A percentile compares a stretch with the other conserved stretches of the same genome.
These are phyloP conservation scores for Sycophila texana DNA, from an alignment of 2,888 invertebrate genomes.

Conservation along the genomic window DNA sequence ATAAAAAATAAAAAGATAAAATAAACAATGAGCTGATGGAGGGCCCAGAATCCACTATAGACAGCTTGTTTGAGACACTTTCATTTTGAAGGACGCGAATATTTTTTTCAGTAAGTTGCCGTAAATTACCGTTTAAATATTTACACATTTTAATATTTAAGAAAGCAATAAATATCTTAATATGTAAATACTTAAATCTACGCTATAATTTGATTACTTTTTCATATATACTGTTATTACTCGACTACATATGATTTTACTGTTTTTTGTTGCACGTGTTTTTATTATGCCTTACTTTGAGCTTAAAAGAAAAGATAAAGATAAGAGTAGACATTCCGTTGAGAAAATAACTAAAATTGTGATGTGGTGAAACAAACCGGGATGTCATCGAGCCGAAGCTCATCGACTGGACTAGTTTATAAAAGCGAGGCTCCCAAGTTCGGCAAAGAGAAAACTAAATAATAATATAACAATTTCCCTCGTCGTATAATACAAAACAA, in stretches of 20 bases:
- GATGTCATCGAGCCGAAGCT: conserved; percentile 44
- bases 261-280: conserved; percentile 57
- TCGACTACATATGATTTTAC: conserved; percentile 47
- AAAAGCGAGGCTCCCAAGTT: conserved; percentile 56
- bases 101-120: conserved; percentile 5
- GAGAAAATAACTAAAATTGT: conserved; percentile 37
- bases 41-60: conserved; percentile 58
- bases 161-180: conserved; percentile 43
- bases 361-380: conserved; percentile 47
- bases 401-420: conserved; percentile 52
- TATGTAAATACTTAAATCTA: conserved; percentile 46
- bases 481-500: conserved; percentile 37
- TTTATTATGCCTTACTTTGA: conserved; percentile 54
- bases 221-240: conserved; percentile 48
- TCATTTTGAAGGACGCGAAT: conserved; percentile 48
- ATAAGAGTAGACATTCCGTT: not conserved
- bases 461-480: conserved; percentile 44
- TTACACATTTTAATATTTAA: conserved; percentile 49
- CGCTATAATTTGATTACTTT: conserved; percentile 43
- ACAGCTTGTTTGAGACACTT: conserved; percentile 40
- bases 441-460: conserved; percentile 40
- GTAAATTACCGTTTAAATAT: conserved; percentile 38
- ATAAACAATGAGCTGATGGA: conserved; percentile 39
- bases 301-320: conserved; percentile 40
- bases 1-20: conserved; percentile 22